Evolutionary conservation across 2,888 invertebrate genomes (phyloP).

Genomic region (Antheraea assamensis): DNA sequence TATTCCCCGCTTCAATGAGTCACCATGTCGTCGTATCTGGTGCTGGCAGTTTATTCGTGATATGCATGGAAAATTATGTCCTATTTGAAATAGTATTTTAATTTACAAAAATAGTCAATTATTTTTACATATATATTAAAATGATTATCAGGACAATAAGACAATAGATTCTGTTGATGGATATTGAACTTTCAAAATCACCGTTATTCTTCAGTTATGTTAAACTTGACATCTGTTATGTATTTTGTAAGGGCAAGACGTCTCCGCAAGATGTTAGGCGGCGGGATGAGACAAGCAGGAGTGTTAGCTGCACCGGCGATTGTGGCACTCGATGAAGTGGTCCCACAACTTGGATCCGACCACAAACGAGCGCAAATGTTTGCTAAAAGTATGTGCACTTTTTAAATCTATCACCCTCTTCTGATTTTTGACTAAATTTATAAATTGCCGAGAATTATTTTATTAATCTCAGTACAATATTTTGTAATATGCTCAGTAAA

Average conservation of each 20-base stretch:
- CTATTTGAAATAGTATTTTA: too few relatives aligned
- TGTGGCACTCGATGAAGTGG: slow-evolving; percentile 90
- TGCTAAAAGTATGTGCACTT: slow-evolving; percentile 81
- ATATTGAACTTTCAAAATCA: too few relatives aligned
- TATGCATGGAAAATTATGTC: too few relatives aligned
- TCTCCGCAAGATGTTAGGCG: slow-evolving; percentile 93
- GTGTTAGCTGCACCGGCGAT: slow-evolving; percentile 95
- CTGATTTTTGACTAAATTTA: neutral
- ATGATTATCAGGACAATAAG: too few relatives aligned
- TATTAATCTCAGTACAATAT: too few relatives aligned
- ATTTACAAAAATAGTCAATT: too few relatives aligned
- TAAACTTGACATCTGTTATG: neutral
- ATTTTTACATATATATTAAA: too few relatives aligned
- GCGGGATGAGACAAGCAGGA: slow-evolving; percentile 96
- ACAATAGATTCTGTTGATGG: too few relatives aligned
- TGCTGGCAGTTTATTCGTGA: too few relatives aligned
- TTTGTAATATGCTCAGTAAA: too few relatives aligned
- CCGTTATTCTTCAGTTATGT: neutral
- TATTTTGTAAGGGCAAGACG: slow-evolving; percentile 85
- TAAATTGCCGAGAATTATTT: neutral
- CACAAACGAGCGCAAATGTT: slow-evolving; percentile 87
- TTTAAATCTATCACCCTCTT: neutral
- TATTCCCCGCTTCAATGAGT: too few relatives aligned
- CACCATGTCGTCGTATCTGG: too few relatives aligned
- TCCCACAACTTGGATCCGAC: slow-evolving; percentile 87